phyloP scores from a whole-genome alignment of 2,888 invertebrate genomes.

The Thymelicus lineola region DNA sequence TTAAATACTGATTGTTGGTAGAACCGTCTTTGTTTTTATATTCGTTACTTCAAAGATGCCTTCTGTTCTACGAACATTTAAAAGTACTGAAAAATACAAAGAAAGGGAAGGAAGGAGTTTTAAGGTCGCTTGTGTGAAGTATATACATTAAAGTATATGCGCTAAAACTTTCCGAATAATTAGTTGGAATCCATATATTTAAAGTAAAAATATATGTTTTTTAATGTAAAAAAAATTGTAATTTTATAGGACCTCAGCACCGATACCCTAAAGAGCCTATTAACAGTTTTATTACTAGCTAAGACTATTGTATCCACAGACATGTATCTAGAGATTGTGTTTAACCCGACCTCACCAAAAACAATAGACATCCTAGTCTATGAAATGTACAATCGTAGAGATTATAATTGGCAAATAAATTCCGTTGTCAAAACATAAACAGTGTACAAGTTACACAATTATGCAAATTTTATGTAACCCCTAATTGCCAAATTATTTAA shows the following conservation, averaged over 20 bases:
- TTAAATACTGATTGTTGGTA: constrained; percentile 33
- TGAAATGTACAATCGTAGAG: constrained; percentile 21
- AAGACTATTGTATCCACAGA: no score
- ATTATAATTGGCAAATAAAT: constrained; percentile 55
- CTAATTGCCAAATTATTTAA: constrained; percentile 84
- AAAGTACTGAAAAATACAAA: background rate
- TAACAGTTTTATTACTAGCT: no score
- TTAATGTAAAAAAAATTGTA: no score
- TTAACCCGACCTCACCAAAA: background rate
- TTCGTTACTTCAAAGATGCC: constrained; percentile 21
- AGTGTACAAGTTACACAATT: constrained; percentile 79
- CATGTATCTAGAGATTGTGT: no score
- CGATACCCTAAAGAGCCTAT: no score
- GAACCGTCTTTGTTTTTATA: constrained; percentile 20
- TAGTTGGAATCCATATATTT: no score
- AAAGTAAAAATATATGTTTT: no score
- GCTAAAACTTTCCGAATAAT: no score
- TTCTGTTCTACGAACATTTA: background rate
- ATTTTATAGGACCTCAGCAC: no score
- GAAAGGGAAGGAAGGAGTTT: background rate
- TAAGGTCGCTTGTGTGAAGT: no score
- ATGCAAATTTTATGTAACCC: constrained; percentile 83
- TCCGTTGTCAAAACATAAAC: constrained; percentile 79
- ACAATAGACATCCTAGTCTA: constrained; percentile 7
- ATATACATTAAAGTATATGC: no score